Conservation (phyloP, 2,113 vertebrate species). For the Oryzias woworae region DNA sequence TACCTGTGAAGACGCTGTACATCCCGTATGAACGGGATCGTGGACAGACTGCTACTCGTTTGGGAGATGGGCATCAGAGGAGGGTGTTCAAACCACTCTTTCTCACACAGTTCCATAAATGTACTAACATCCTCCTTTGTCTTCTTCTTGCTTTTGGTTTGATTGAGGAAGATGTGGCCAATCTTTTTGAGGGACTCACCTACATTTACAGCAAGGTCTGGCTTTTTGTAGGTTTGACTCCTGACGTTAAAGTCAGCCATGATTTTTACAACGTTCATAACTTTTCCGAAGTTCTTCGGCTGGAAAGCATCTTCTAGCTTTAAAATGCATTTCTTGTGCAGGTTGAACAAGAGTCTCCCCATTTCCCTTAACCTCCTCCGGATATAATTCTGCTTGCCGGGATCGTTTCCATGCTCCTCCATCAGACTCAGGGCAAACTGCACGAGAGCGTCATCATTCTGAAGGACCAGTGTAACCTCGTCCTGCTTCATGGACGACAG, state of each 20-base stretch:
- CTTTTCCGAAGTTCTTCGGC: slow-evolving; percentile 41
- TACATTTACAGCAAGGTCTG: slow-evolving; percentile 32
- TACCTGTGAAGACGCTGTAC: slow-evolving; percentile 33
- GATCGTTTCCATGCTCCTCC: slow-evolving; percentile 7
- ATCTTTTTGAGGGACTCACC: slow-evolving; percentile 35
- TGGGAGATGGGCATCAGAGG: background rate
- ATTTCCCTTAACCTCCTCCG: slow-evolving; percentile 40
- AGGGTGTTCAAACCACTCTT: slow-evolving; percentile 24
- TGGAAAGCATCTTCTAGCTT: slow-evolving; percentile 44
- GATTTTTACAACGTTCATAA: slow-evolving; percentile 24
- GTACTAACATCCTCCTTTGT: background rate
- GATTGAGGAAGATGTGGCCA: slow-evolving; percentile 8
- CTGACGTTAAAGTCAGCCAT: slow-evolving; percentile 31
- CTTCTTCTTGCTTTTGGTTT: background rate
- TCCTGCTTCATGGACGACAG: slow-evolving; percentile 38
- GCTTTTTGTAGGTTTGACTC: slow-evolving; percentile 17
- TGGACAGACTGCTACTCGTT: slow-evolving; percentile 31
- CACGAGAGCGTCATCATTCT: slow-evolving; percentile 39
- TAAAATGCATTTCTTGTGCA: slow-evolving; percentile 25
- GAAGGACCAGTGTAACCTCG: slow-evolving; percentile 11
- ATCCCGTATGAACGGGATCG: slow-evolving; percentile 48
- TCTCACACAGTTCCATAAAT: slow-evolving; percentile 35
- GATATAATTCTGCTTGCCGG: slow-evolving; percentile 11
- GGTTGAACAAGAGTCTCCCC: slow-evolving; percentile 38
- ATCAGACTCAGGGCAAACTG: slow-evolving; percentile 31